These are phyloP conservation scores for Calypte anna DNA, from an alignment of 2,113 vertebrate species.

Conservation along the genomic window DNA sequence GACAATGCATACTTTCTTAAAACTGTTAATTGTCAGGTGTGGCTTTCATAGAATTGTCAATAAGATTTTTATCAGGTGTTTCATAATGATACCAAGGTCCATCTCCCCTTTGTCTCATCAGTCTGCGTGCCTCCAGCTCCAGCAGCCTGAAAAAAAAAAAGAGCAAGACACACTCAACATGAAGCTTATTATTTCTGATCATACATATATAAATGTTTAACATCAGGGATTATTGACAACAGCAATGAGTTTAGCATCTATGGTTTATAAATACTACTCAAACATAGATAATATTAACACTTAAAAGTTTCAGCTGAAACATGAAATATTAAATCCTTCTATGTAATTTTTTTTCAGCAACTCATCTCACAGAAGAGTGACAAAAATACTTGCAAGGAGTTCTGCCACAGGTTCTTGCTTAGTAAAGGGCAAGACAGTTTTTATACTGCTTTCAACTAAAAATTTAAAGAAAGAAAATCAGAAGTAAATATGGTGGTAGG, in stretches of 20 bases:
- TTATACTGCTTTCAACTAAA: neutral
- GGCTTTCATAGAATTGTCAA: constrained; percentile 83
- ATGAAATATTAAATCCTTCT: neutral
- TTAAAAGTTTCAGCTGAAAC: neutral
- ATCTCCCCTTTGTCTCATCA: constrained; percentile 89
- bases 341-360: neutral
- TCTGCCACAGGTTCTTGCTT: neutral
- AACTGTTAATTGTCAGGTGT: constrained; percentile 83
- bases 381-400: neutral
- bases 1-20: neutral
- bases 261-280: neutral
- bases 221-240: neutral
- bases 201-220: neutral
- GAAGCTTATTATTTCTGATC: neutral
- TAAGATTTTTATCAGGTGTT: constrained; percentile 80
- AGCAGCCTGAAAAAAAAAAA: constrained; percentile 72
- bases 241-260: neutral
- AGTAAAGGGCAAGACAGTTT: neutral
- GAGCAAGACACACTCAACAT: neutral
- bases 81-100: constrained; percentile 88
- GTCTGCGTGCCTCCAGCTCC: constrained; percentile 79
- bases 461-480: neutral
- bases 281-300: neutral
- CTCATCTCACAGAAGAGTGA: neutral
- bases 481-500: neutral